Evolutionary conservation across 2,888 invertebrate genomes (phyloP), one percentile per base, ranked within the genome.

Genomic region (Orchesella flavescens): DNA sequence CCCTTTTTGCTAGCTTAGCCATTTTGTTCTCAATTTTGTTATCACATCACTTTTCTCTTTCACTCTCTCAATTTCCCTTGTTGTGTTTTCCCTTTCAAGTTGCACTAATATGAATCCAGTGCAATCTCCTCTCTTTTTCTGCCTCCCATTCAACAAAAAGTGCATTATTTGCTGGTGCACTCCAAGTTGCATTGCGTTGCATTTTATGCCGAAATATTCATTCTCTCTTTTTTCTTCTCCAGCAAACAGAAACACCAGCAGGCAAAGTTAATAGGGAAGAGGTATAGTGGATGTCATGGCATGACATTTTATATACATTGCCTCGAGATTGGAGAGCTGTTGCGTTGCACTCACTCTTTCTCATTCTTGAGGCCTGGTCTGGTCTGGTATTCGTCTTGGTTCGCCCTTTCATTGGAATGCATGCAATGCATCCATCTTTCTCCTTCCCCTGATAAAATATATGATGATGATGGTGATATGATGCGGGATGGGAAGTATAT

Each of bases 11-110:
- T 34, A 72, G 73, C 55, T 23, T 19, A 74, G 68, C 66, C 65
- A 74, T 81, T 74, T 81, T 68, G 66, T 68, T 68, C 80, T 68
- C 63, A 66, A 74, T 81, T 81, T 73, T 80, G 72, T 73, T 74
- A 74, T 81, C 80, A 81, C 68, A 44, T 61, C 61, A 34, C 65
- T 65, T 65, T 23, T 34, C 65, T 24, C 65, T 65, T 53, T 65
- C 43, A 23, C 63, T 34, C 43, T 65, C 15, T 24, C 17, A n/a
- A 53, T 53, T 9, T 53, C n/a, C n/a, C 34, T 2, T 34, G 34
- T 34, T 34, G 34, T 34, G 34, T 57, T 49, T 76, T 65, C 66
- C 57, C 66, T 75, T 75, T 73, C 44, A 34, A 34, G 34, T 34
- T 4, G 34, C n/a, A 23, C 15, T 13, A 53, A 53, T 9, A 17